phyloP scores from a whole-genome alignment of 1,140 invertebrate genomes.

The Danaus plexippus region DNA sequence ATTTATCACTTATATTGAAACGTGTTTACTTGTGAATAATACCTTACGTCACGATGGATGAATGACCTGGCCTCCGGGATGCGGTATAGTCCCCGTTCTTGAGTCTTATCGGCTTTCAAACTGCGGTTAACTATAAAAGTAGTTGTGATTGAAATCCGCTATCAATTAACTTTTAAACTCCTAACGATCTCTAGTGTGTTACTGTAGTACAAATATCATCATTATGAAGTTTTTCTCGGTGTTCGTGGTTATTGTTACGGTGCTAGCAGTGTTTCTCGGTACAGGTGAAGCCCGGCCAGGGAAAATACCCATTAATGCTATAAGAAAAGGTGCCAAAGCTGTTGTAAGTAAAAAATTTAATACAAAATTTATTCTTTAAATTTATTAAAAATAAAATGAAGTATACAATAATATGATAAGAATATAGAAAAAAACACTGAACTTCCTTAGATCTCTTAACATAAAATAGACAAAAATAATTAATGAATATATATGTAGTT shows the following conservation, averaged over 20 bases:
- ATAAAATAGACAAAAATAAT: no score
- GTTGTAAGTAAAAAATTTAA: slow-evolving; percentile 23
- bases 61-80: slow-evolving; percentile 1
- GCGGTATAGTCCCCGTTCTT: slow-evolving; percentile 15
- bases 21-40: no score
- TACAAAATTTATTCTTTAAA: slow-evolving; percentile 3
- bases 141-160: slow-evolving; percentile 1
- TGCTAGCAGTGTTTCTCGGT: slow-evolving; percentile 17
- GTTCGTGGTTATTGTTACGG: slow-evolving; percentile 19
- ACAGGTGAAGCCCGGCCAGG: slow-evolving; percentile 19
- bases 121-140: slow-evolving; percentile 12
- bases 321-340: slow-evolving; percentile 30
- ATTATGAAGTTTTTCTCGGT: slow-evolving; percentile 23
- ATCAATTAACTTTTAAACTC: background rate
- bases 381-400: background rate
- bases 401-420: no score
- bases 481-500: background rate
- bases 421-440: no score
- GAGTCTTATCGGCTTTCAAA: slow-evolving; percentile 4
- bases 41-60: slow-evolving; percentile 3
- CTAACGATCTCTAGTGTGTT: background rate
- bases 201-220: background rate
- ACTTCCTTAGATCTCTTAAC: no score
- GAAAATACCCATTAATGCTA: slow-evolving; percentile 25
- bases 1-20: no score